Percentiles rank a stretch among this genome's conserved stretches.
phyloP scores from a whole-genome alignment of 1,140 invertebrate genomes.

The Apis laboriosa region DNA sequence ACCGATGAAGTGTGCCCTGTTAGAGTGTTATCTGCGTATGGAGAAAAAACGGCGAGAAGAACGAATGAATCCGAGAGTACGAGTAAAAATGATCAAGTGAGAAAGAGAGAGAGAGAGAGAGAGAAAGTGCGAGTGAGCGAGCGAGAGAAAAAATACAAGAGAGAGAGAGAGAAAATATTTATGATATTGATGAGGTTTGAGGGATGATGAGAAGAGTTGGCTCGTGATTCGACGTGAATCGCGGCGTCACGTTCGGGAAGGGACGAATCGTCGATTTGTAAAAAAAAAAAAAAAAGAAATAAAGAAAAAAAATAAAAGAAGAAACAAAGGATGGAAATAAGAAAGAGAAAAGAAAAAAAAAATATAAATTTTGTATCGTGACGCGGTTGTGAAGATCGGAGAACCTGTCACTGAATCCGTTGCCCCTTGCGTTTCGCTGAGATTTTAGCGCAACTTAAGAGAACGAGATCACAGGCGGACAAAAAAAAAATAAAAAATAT shows the following conservation, averaged over 20 bases:
- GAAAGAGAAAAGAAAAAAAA: slow-evolving; percentile 41
- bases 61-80: slow-evolving; percentile 38
- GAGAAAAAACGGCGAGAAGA: slow-evolving; percentile 34
- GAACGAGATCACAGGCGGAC: background rate
- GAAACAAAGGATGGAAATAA: slow-evolving; percentile 38
- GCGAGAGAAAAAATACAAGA: background rate
- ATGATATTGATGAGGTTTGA: slow-evolving; percentile 4
- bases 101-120: background rate
- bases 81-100: slow-evolving; percentile 3
- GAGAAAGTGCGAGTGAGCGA: background rate
- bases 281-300: background rate
- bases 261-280: slow-evolving; percentile 56
- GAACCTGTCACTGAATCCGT: slow-evolving; percentile 30
- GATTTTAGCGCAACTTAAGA: background rate
- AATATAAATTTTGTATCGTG: slow-evolving; percentile 66
- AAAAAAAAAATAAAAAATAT: background rate
- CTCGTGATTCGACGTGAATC: slow-evolving; percentile 68
- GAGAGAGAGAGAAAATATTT: background rate
- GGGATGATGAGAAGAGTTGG: slow-evolving; percentile 54
- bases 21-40: slow-evolving; percentile 23
- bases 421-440: slow-evolving; percentile 3
- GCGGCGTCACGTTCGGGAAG: slow-evolving; percentile 59
- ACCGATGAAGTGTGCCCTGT: slow-evolving; percentile 50
- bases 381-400: slow-evolving; percentile 52
- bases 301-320: slow-evolving; percentile 20